A percentile compares a stretch with the other conserved stretches of the same genome.
These are phyloP conservation scores for Hirtodrosophila alboralis DNA, from an alignment of 2,888 invertebrate species.

Conservation along the genomic window DNA sequence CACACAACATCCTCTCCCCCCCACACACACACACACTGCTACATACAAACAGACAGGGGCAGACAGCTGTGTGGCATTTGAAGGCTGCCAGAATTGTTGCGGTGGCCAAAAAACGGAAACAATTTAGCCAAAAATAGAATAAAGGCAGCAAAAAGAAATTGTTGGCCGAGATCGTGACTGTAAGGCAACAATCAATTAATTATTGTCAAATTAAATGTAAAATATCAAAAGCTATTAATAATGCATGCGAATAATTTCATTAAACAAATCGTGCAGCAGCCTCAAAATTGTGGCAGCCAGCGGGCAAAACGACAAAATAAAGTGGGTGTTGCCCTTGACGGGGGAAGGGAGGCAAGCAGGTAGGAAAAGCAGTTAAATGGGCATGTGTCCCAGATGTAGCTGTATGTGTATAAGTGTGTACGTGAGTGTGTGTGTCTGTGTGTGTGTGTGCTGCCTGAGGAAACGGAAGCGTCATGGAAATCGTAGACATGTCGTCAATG, in stretches of 20 bases:
- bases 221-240: conserved; percentile 62
- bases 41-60: not conserved
- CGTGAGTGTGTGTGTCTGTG: conserved; percentile 4
- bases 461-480: conserved; percentile 61
- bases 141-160: conserved; percentile 9
- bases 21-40: not conserved
- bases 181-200: conserved; percentile 56
- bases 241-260: conserved; percentile 51
- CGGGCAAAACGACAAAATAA: too few relatives aligned
- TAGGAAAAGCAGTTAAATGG: conserved; percentile 28
- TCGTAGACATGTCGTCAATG: conserved; percentile 71
- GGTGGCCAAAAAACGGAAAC: conserved; percentile 17
- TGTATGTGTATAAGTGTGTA: conserved; percentile 1
- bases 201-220: conserved; percentile 70
- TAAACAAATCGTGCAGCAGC: conserved; percentile 40
- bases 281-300: conserved; percentile 5
- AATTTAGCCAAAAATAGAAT: conserved; percentile 34
- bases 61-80: conserved; percentile 6
- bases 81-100: conserved; percentile 2
- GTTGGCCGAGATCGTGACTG: conserved; percentile 30
- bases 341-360: too few relatives aligned
- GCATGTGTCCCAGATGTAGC: conserved; percentile 33
- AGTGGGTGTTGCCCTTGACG: too few relatives aligned
- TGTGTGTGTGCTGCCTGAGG: conserved; percentile 27
- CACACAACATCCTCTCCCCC: not conserved